Evolutionary conservation across 2,113 vertebrate genomes (phyloP), one percentile per base, ranked within the genome.

Genomic region (Chaenogobius annularis): DNA sequence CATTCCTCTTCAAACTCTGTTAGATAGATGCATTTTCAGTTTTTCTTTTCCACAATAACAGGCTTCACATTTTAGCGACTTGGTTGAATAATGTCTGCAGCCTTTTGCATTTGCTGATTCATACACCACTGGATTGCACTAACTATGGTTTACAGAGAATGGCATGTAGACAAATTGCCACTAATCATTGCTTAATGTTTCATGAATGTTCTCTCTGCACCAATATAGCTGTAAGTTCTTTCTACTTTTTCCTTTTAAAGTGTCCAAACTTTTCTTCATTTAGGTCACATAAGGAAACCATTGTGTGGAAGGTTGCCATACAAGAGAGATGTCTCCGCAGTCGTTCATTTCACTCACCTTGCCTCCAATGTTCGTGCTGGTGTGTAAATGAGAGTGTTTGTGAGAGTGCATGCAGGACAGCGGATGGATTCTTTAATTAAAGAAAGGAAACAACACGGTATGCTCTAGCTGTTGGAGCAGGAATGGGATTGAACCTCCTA

Each of bases 141-240:
- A 61, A 61, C 58, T 35, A 17, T 7, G 23, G 26, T 61, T 61
- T 61, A 61, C 58, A 35, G 26, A 31, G 61, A 63, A 63, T 63
- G 35, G 9, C 61, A 63, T 12, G 2, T 10, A 63, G 31, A 63
- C 9, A 9, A 61, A 61, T 63, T 63, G 15, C 35, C 10, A 63
- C 61, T 63, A 63, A 63, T 40, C 17, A 63, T 40, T 63, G 31
- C 19, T 63, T 63, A 40, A 63, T 63, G 35, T 63, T 63, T 63
- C 61, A 63, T 63, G 19, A n/a, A 62, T 19, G 2, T 2, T n/a
- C 14, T 23, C 6, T 26, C 56, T 31, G 56, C 13, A 5, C 23
- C 35, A 7, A 4, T 59, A 5, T 59, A 31, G 31, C 5, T 59
- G 8, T 1, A n/a, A 26, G 1, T 59, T 31, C 56, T 31, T 59